A percentile compares a stretch with the other conserved stretches of the same genome.
Conservation (phyloP, 1,140 invertebrate species). For the Chironomus striatipennis region DNA sequence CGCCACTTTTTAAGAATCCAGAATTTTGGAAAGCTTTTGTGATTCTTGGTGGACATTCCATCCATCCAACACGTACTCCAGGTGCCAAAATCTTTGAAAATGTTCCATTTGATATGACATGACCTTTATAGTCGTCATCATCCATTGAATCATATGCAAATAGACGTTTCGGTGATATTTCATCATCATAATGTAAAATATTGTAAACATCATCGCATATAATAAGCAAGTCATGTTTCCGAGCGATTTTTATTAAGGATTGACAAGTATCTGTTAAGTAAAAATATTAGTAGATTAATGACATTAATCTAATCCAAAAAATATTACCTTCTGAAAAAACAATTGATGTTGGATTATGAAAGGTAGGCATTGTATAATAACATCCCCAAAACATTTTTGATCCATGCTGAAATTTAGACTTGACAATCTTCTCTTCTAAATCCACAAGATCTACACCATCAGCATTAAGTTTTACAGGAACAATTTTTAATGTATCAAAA, state of each 20-base stretch:
- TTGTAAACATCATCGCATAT: slow-evolving; percentile 61
- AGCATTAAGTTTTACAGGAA: slow-evolving; percentile 47
- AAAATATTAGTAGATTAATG: slow-evolving; percentile 26
- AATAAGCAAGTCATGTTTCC: slow-evolving; percentile 48
- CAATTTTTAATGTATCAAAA: slow-evolving; percentile 47
- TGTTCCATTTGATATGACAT: slow-evolving; percentile 56
- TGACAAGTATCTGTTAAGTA: slow-evolving; percentile 39
- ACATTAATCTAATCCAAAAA: neutral
- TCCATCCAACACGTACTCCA: slow-evolving; percentile 55
- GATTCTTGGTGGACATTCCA: slow-evolving; percentile 47
- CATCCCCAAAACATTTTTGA: slow-evolving; percentile 50
- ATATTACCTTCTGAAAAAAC: slow-evolving; percentile 43
- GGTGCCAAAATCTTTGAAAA: slow-evolving; percentile 61
- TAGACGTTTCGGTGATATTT: slow-evolving; percentile 43
- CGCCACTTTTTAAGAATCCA: slow-evolving; percentile 48
- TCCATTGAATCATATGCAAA: slow-evolving; percentile 45
- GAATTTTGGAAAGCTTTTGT: slow-evolving; percentile 41
- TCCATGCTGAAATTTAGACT: slow-evolving; percentile 33
- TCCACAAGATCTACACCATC: slow-evolving; percentile 47
- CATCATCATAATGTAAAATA: slow-evolving; percentile 47
- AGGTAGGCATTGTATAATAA: slow-evolving; percentile 55
- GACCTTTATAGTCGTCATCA: slow-evolving; percentile 42
- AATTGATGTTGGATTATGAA: slow-evolving; percentile 57
- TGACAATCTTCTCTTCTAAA: slow-evolving; percentile 33
- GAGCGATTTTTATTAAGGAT: slow-evolving; percentile 45